These are phyloP conservation scores for Lysandra coridon DNA, from an alignment of 2,888 invertebrate species.

Conservation along the genomic window DNA sequence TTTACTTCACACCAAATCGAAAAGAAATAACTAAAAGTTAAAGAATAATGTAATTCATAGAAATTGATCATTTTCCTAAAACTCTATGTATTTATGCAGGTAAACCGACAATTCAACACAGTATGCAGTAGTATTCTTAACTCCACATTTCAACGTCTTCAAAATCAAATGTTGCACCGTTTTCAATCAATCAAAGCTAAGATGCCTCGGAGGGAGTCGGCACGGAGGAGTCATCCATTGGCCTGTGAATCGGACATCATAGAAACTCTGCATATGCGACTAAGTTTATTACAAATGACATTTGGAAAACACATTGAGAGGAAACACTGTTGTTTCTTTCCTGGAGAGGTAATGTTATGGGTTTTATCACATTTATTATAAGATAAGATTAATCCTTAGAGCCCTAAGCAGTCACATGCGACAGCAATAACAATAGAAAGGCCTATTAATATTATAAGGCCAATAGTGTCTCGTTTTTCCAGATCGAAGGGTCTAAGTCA, in stretches of 20 bases:
- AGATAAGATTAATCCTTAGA: neutral
- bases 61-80: neutral
- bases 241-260: conserved; percentile 96
- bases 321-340: conserved; percentile 96
- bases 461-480: too few species aligned
- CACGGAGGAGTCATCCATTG: conserved; percentile 92
- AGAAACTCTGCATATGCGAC: conserved; percentile 95
- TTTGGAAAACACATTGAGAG: conserved; percentile 97
- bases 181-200: conserved; percentile 94
- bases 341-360: conserved; percentile 86
- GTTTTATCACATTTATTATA: conserved; percentile 11
- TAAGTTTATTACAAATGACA: conserved; percentile 95
- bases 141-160: conserved; percentile 91
- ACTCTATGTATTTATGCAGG: conserved; percentile 71
- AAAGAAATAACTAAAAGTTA: neutral
- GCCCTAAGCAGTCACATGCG: too few species aligned
- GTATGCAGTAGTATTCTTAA: conserved; percentile 90
- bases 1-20: neutral
- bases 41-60: neutral
- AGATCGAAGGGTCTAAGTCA: neutral
- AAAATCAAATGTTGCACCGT: conserved; percentile 90
- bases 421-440: too few species aligned
- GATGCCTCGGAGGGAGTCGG: conserved; percentile 95
- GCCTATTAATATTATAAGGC: too few species aligned
- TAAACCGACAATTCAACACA: conserved; percentile 89